These are phyloP conservation scores for Lepidurus arcticus DNA, from an alignment of 1,140 invertebrate species.

Conservation along the genomic window DNA sequence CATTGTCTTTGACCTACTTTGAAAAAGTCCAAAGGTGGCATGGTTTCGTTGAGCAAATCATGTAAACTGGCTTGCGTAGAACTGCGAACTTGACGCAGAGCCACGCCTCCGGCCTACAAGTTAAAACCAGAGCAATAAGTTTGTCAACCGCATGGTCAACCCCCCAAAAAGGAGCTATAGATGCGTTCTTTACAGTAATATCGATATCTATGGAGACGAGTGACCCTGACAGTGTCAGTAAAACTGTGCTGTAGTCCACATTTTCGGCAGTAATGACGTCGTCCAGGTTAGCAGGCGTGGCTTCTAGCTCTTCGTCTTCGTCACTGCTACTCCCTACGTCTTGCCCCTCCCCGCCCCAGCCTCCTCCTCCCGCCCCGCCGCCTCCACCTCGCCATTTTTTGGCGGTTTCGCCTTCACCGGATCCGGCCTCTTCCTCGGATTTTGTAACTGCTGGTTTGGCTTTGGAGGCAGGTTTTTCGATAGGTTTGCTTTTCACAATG, in stretches of 20 bases:
- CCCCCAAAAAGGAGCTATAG: background rate
- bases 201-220: conserved; percentile 33
- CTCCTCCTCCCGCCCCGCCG: conserved; percentile 30
- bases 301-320: conserved; percentile 22
- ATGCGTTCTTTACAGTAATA: conserved; percentile 16
- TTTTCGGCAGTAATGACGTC: conserved; percentile 11
- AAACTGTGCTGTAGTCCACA: conserved; percentile 24
- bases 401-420: background rate
- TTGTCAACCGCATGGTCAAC: too few species aligned
- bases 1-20: background rate
- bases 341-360: conserved; percentile 25
- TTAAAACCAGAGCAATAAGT: background rate
- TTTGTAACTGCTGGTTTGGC: background rate
- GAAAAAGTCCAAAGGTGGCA: background rate
- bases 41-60: background rate
- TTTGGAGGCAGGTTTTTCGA: conserved; percentile 22
- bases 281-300: conserved; percentile 9
- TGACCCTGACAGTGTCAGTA: conserved; percentile 29
- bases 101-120: background rate
- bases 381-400: conserved; percentile 27
- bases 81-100: background rate
- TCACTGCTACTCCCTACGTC: conserved; percentile 23
- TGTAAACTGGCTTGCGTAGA: conserved; percentile 9
- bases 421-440: conserved; percentile 21
- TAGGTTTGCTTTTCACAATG: background rate